Evolutionary conservation across 2,888 invertebrate species (phyloP), one percentile per base, ranked within the genome.

Genomic region (Diaperis boleti): DNA sequence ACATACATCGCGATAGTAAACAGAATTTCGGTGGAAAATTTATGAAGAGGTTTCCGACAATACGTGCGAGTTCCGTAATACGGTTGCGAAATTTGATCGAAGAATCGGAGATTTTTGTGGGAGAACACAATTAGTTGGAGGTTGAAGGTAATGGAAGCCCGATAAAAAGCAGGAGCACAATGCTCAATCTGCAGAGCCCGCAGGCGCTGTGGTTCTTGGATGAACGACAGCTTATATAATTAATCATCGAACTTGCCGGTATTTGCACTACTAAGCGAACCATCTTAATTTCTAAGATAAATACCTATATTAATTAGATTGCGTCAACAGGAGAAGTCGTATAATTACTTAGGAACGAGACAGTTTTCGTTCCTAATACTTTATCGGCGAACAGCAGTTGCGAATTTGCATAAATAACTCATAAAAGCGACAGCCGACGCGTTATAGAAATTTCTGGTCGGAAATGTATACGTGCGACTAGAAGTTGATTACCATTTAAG

Each of bases 251-350:
- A 78, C 78, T 79, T 74, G 75, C 75, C 77, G 76, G 78, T 79
- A 79, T 80, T 80, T 80, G 77, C 79, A 65, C 74, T 78, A 74
- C 74, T 76, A 78, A 79, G 79, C 79, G 78, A 78, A 74, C 79
- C 80, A 76, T 80, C 79, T 79, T 80, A 79, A 80, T 80, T 80
- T 79, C 76, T 78, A 79, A 80, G 80, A 79, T 80, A 80, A 80
- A 80, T 80, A 80, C 79, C 78, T 78, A 78, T 79, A 79, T 79
- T 80, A 80, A 80, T 80, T 80, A 79, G 78, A 79, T 79, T 79
- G 75, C 78, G 79, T 79, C 79, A 79, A 80, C 80, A 79, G 75
- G 77, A 77, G 76, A 77, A 79, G 77, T 79, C 77, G 77, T 77
- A 79, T 80, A 79, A 80, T 79, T 79, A 79, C 79, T 78, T 78